A percentile compares a stretch with the other conserved stretches of the same genome.
Conservation (phyloP, 2,113 vertebrate genomes). For the Mus spicilegus region DNA sequence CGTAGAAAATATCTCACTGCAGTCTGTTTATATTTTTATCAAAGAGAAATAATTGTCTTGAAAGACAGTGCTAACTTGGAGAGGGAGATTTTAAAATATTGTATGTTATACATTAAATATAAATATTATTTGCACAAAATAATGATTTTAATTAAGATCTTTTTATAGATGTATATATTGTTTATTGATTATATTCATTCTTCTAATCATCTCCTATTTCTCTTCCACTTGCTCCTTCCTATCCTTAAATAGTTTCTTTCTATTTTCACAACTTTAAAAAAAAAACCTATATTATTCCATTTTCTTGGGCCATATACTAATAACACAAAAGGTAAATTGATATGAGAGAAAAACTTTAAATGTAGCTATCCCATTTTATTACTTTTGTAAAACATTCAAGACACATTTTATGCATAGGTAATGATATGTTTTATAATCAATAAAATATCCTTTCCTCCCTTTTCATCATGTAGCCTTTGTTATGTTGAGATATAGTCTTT, state of each 20-base stretch:
- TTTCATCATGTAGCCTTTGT: neutral
- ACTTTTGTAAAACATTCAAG: slow-evolving; percentile 58
- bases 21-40: neutral
- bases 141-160: neutral
- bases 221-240: neutral
- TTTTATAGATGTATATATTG: neutral
- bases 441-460: neutral
- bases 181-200: neutral
- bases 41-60: neutral
- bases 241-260: neutral
- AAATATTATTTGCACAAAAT: neutral
- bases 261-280: neutral
- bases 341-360: slow-evolving; percentile 64
- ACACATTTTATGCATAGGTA: neutral
- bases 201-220: neutral
- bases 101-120: neutral
- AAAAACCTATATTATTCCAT: neutral
- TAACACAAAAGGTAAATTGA: slow-evolving; percentile 72
- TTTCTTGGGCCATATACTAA: neutral
- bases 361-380: slow-evolving; percentile 45
- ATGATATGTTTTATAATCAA: neutral
- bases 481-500: neutral
- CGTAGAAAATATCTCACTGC: neutral
- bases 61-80: neutral
- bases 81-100: neutral